Base-by-base conservation (phyloP, 2,888 invertebrate genomes). In the Julus scandinavius region DNA sequence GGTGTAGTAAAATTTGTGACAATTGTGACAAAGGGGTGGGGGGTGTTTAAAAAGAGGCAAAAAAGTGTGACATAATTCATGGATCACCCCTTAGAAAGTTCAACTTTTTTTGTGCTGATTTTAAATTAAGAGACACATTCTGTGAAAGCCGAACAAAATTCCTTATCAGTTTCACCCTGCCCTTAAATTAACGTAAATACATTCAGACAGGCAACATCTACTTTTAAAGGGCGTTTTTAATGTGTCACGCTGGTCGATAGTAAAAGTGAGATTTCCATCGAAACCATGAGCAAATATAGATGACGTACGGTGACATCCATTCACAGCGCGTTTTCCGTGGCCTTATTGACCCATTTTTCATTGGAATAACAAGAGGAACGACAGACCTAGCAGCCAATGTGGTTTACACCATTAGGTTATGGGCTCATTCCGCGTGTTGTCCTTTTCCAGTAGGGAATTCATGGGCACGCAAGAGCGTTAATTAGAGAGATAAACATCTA, bases 401-500 rank as follows among this genome's bases (percentile, higher is more conserved):
- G 63, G 63, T 20, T 63, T 63, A 20, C 6, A 63, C 63, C 6
- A 63, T 63, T 63, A 63, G 15, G 63, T 63, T 63, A 63, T 17
- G 63, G 63, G 63, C 63, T 20, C 7, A n/a, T 63, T n/a, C 20
- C 20, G 2, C 58, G 58, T 17, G 58, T 17, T 58, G 58, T 13
- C 58, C 13, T n/a, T 63, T 63, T 63, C 20, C 63, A 63, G 63
- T 20, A 15, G n/a, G 63, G 7, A 20, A 63, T 63, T 63, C 63
- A 63, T 63, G 63, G 63, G 63, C 63, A 63, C 63, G 63, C 63
- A 63, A 7, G 63, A 20, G 63, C 63, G 63, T 63, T 63, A 63
- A 63, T 63, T 63, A 63, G 63, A 63, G 63, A 63, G 63, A 63
- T 63, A 63, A 63, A 63, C 63, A 63, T 63, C 63, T 63, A 63